Evolutionary conservation across 1,140 invertebrate genomes (phyloP).

Genomic region (Caerostris darwini): DNA sequence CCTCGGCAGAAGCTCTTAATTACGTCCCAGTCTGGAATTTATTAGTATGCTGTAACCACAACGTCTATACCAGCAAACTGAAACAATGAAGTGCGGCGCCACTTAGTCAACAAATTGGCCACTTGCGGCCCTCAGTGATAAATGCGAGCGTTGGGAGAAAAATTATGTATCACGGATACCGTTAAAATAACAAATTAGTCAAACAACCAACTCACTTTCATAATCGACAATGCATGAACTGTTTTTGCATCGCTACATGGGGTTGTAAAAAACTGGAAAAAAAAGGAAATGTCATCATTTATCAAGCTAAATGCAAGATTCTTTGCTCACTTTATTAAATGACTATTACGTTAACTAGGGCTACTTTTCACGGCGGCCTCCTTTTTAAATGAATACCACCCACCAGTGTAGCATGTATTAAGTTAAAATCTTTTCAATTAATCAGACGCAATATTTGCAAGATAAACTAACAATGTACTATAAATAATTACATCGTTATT

Average conservation of each 20-base stretch:
- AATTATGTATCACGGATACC: conserved; percentile 48
- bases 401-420: neutral
- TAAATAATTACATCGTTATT: too few relatives aligned
- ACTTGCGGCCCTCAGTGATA: conserved; percentile 71
- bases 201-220: neutral
- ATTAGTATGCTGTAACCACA: conserved; percentile 61
- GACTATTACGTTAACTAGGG: conserved; percentile 41
- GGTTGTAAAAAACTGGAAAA: neutral
- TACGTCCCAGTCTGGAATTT: conserved; percentile 22
- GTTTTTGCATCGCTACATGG: neutral
- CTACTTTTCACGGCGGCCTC: neutral
- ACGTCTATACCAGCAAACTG: conserved; percentile 6
- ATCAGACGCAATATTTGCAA: neutral
- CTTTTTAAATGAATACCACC: neutral
- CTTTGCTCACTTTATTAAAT: conserved; percentile 37
- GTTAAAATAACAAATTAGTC: conserved; percentile 68
- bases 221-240: conserved; percentile 5
- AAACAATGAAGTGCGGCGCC: conserved; percentile 45
- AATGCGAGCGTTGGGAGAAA: conserved; percentile 54
- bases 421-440: neutral
- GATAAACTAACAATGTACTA: too few relatives aligned
- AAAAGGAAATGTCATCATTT: conserved; percentile 52
- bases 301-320: conserved; percentile 54
- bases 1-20: conserved; percentile 34
- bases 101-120: conserved; percentile 72